Conservation (phyloP, 37 sponge, comb jelly and placozoan genomes). For the Halisarca cf. caerulea region DNA sequence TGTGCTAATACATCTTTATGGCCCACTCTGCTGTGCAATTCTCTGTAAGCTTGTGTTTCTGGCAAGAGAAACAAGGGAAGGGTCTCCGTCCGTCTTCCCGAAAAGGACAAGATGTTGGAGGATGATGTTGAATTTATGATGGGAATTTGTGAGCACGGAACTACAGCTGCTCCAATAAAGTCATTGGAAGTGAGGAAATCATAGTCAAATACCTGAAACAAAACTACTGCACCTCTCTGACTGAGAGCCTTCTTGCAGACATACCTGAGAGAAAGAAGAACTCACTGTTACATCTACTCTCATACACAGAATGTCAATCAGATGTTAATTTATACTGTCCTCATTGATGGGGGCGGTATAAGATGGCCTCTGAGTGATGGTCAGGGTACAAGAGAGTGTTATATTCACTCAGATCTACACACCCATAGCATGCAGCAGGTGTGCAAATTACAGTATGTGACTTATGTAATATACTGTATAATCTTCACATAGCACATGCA, state of each 20-base stretch:
- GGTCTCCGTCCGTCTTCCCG: not conserved
- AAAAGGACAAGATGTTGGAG: too few species aligned
- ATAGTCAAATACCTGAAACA: not conserved
- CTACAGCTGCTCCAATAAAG: not conserved
- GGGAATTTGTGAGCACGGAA: not conserved
- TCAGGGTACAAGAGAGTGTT: too few species aligned
- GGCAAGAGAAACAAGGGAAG: not conserved
- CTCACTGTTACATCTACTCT: not conserved
- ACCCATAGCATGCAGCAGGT: too few species aligned
- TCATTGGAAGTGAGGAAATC: not conserved
- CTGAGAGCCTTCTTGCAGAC: not conserved
- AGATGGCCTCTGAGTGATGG: too few species aligned
- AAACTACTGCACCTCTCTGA: not conserved
- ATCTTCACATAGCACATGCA: too few species aligned
- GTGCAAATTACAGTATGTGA: too few species aligned
- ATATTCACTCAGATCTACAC: too few species aligned
- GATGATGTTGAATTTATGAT: not conserved
- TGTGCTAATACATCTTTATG: not conserved
- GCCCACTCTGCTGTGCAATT: not conserved
- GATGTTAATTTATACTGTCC: too few species aligned
- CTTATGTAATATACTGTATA: too few species aligned
- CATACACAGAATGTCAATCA: too few species aligned
- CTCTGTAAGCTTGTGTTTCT: not conserved
- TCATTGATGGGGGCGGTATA: too few species aligned
- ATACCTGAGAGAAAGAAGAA: not conserved